phyloP scores from a whole-genome alignment of 2,888 invertebrate genomes.

The Polymixis lichenea region DNA sequence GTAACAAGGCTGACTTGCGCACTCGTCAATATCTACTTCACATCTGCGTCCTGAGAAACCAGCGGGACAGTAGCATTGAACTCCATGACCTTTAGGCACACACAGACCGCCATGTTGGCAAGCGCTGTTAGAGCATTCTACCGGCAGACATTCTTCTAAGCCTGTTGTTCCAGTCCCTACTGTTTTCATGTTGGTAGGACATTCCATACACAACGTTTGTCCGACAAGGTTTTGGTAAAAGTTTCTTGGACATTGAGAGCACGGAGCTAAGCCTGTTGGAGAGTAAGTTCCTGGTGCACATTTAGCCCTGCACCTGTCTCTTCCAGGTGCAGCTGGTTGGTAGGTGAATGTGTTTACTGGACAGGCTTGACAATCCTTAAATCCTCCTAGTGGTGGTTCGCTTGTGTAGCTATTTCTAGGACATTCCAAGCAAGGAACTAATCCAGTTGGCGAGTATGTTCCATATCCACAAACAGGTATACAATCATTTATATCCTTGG shows the following conservation, averaged over 20 bases:
- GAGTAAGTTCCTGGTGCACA: conserved; percentile 98
- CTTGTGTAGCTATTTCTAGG: conserved; percentile 97
- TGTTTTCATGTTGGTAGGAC: conserved; percentile 97
- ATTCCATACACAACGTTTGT: conserved; percentile 96
- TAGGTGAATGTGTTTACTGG: conserved; percentile 97
- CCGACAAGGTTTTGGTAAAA: conserved; percentile 97
- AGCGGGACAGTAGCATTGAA: conserved; percentile 98
- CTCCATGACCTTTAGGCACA: conserved; percentile 96
- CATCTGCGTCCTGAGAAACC: conserved; percentile 98
- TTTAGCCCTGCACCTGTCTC: conserved; percentile 95
- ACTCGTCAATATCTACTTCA: conserved; percentile 98
- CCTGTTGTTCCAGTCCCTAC: conserved; percentile 94
- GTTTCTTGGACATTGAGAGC: conserved; percentile 97
- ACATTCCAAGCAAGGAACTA: conserved; percentile 98
- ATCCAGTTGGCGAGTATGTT: conserved; percentile 98
- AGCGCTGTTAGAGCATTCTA: conserved; percentile 96
- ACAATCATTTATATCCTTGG: conserved; percentile 96
- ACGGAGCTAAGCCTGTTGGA: conserved; percentile 97
- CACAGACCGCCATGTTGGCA: conserved; percentile 98
- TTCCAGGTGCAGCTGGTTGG: conserved; percentile 96
- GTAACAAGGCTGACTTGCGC: conserved; percentile 97
- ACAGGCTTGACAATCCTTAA: conserved; percentile 98
- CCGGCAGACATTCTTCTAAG: conserved; percentile 96
- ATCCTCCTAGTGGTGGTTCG: conserved; percentile 97
- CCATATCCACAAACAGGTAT: conserved; percentile 99